Evolutionary conservation across 2,113 vertebrate species (phyloP), one percentile per base, ranked within the genome.

Genomic region (Neodontobutis hainanensis): DNA sequence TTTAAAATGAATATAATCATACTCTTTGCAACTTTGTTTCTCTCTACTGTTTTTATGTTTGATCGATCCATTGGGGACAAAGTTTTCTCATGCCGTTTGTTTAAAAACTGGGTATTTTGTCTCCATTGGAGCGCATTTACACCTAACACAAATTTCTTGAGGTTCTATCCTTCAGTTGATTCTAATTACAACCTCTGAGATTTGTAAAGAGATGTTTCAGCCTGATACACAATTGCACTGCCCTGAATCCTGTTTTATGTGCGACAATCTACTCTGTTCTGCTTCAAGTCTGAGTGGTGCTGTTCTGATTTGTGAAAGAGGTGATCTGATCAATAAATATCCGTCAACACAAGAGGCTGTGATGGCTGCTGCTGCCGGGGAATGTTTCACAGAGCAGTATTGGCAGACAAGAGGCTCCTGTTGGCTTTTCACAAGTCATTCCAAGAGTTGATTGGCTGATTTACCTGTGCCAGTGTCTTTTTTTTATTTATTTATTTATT

Each of bases 361-460:
- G 43, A 56, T 45, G 64, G n/a, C n/a, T n/a, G 43, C 56, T 76
- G 63, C 53, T 61, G 72, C 49, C 12, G 40, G 81, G 62, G 77
- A 76, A 78, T 77, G 75, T 83, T 83, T 91, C 65, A 81, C 77
- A 84, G 68, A 62, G 64, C 45, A 61, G 47, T 85, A 75, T 83
- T 66, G 62, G 73, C 57, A 77, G 66, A 84, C 73, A 62, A 76
- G 86, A 64, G 65, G 78, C 72, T 82, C 77, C 76, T 84, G 78
- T 92, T 86, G 74, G 85, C 80, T 86, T 88, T 88, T 83, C 86
- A 79, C 79, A 80, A 77, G 82, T 90, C 82, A 68, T 55, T 81
- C 73, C 65, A 50, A 84, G 19, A 12, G 6, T 72, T 44, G 75
- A 89, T 90, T 87, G 83, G 89, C 69, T 77, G 73, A 81, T 84